Base-by-base conservation (phyloP, 2,888 invertebrate species). In the Thyatira batis region DNA sequence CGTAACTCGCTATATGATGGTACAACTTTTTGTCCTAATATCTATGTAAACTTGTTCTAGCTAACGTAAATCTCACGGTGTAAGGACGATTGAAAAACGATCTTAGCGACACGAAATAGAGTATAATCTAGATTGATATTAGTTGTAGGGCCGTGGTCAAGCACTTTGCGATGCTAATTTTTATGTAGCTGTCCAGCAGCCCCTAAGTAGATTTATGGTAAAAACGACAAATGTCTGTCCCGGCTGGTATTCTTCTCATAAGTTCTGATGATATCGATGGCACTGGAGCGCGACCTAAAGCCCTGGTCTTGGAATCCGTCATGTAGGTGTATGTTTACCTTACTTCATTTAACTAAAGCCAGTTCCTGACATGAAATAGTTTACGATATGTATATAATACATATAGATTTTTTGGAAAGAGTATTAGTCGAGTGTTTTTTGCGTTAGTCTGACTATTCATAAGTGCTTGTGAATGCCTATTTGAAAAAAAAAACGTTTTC, bases 1-100 rank as follows among this genome's bases (percentile, higher is more conserved):
- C 88, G 87, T 89, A 91, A 90, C 90, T 80, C 61, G 86, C 78
- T 73, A 70, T 72, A 71, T 65, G 73, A 78, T 75, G 75, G 65
- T 70, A 69, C 77, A 71, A 81, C 76, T 87, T 85, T 88, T 85
- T 86, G 75, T 81, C 78, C 75, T 81, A 80, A 82, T 82, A 78
- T 73, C 78, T 76, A 65, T 60, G 65, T 69, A 71, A 73, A 76
- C 74, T 54, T 64, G 73, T 76, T 69, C 64, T 64, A 56, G 59
- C 64, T 63, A 63, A 51, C 49, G 48, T 45, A 58, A 50, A 53
- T 43, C 53, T 20, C 28, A 48, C 48, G 48, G 27, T 25, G 33
- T 43, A 17, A 33, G 27, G 33, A n/a, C 9, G n/a, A 43, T 8
- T 17, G 11, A 56, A 50, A 59, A 45, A 55, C 28, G 50, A 45